Evolutionary conservation across 53 echinoderm and acorn worm species (phyloP).

Genomic region (Crossaster papposus): DNA sequence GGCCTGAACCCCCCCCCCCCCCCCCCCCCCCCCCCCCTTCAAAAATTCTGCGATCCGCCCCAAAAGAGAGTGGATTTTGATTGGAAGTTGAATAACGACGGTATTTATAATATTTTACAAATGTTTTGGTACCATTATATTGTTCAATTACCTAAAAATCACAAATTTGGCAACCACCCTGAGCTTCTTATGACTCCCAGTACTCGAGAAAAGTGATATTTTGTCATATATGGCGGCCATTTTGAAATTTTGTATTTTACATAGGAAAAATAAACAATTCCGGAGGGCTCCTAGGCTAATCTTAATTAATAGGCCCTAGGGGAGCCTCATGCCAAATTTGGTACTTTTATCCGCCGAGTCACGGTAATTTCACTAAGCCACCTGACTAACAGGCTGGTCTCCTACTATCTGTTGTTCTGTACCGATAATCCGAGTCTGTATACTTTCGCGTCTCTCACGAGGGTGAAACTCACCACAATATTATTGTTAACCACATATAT

Average conservation of each 20-base stretch:
- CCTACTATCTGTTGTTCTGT: too few relatives aligned
- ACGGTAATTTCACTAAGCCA: conserved; percentile 19
- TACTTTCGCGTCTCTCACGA: too few relatives aligned
- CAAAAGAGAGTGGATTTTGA: too few relatives aligned
- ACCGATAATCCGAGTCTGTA: too few relatives aligned
- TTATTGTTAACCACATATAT: too few relatives aligned
- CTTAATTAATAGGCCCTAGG: conserved; percentile 1
- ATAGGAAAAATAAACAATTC: neutral
- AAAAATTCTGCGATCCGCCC: too few relatives aligned
- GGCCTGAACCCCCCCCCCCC: too few relatives aligned
- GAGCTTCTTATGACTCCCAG: neutral
- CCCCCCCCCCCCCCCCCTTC: too few relatives aligned
- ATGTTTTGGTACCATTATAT: neutral
- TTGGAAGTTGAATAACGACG: too few relatives aligned
- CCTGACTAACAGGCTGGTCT: too few relatives aligned
- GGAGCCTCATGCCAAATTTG: conserved; percentile 14
- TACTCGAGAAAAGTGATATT: neutral
- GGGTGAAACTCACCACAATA: too few relatives aligned
- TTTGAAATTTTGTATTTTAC: conserved; percentile 16
- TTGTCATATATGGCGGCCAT: conserved; percentile 11
- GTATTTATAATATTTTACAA: too few relatives aligned
- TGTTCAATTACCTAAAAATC: neutral
- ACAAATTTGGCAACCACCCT: neutral
- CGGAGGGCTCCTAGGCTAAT: conserved; percentile 6
- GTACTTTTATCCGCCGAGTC: conserved; percentile 23